Evolutionary conservation across 2,113 vertebrate species (phyloP).

Genomic region (Peromyscus polionotus): DNA sequence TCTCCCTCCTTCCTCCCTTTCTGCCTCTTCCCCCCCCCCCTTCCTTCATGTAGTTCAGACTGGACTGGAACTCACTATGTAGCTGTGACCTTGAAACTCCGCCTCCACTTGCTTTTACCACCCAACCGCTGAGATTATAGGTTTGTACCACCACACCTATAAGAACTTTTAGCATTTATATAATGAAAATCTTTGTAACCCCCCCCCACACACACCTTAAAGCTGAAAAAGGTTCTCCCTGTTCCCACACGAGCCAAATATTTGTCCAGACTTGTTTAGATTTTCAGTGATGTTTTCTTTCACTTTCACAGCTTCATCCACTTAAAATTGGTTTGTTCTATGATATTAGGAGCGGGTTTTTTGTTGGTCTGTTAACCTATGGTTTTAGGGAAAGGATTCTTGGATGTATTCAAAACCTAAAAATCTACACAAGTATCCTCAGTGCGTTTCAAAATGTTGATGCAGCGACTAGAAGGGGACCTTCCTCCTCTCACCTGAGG

Average conservation of each 20-base stretch:
- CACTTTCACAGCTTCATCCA: not conserved
- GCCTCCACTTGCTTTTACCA: too few species aligned
- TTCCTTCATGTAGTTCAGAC: not conserved
- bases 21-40: not conserved
- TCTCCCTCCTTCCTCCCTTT: not conserved
- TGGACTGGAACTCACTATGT: not conserved
- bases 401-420: not conserved
- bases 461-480: not conserved
- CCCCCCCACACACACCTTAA: not conserved
- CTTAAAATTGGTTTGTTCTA: slow-evolving; percentile 1
- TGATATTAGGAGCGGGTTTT: not conserved
- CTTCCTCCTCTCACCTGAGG: not conserved
- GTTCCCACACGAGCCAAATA: not conserved
- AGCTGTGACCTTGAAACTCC: not conserved
- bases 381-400: not conserved
- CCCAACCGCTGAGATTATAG: not conserved
- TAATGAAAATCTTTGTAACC: not conserved
- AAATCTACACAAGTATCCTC: not conserved
- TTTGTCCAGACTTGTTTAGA: slow-evolving; percentile 4
- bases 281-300: slow-evolving; percentile 7
- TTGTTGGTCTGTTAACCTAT: not conserved
- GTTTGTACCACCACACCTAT: not conserved
- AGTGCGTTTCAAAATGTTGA: not conserved
- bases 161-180: not conserved
- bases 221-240: not conserved